phyloP scores from a whole-genome alignment of 2,113 vertebrate genomes.

The Piliocolobus tephrosceles region DNA sequence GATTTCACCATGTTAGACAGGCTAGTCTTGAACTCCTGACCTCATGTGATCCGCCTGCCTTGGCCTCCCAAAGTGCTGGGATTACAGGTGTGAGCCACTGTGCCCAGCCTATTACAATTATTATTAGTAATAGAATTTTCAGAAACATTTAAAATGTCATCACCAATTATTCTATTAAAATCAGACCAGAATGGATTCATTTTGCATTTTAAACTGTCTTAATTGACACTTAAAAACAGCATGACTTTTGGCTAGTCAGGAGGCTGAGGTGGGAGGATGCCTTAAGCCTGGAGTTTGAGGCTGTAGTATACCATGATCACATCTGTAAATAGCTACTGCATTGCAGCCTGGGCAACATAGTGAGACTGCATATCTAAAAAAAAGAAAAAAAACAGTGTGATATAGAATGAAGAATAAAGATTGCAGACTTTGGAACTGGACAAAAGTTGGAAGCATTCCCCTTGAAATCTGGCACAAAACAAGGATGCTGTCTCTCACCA shows the following conservation, averaged over 20 bases:
- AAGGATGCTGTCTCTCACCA: too few relatives aligned
- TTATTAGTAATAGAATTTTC: neutral
- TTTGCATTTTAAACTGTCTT: constrained; percentile 3
- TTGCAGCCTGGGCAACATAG: neutral
- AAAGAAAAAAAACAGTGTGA: neutral
- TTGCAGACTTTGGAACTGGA: neutral
- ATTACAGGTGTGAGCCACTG: too few relatives aligned
- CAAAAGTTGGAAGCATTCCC: too few relatives aligned
- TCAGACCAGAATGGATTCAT: neutral
- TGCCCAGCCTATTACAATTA: neutral
- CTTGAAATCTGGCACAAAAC: too few relatives aligned
- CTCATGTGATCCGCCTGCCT: too few relatives aligned
- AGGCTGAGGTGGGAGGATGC: neutral
- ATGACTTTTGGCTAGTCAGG: neutral
- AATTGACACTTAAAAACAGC: neutral
- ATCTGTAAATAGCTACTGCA: neutral
- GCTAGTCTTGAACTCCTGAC: too few relatives aligned
- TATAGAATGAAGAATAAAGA: neutral
- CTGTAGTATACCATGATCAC: neutral
- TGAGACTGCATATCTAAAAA: neutral
- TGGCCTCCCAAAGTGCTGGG: too few relatives aligned
- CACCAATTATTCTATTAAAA: neutral
- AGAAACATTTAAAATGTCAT: constrained; percentile 15
- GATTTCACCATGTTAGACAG: too few relatives aligned
- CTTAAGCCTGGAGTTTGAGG: neutral